phyloP scores from a whole-genome alignment of 2,113 vertebrate genomes.

The Smithornis capensis region DNA sequence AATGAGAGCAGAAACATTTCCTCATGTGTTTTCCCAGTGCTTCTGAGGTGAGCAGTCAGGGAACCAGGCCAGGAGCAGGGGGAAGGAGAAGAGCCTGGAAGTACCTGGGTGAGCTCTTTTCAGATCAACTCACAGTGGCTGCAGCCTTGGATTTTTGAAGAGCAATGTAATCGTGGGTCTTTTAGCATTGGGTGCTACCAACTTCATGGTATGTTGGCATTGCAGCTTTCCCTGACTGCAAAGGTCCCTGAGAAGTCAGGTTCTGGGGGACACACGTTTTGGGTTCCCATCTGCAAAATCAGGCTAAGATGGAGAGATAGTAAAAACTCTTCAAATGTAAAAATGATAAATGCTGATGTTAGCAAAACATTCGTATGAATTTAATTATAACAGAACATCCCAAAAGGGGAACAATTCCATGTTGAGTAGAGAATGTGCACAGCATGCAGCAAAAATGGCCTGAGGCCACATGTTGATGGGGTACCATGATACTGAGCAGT shows the following conservation, averaged over 20 bases:
- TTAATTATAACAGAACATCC: slow-evolving; percentile 50
- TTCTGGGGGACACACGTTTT: background rate
- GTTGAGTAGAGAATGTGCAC: slow-evolving; percentile 22
- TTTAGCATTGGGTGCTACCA: background rate
- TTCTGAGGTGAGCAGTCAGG: background rate
- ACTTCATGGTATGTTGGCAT: background rate
- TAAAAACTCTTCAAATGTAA: background rate
- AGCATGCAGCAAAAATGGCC: background rate
- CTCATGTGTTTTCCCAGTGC: background rate
- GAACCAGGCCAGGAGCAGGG: background rate
- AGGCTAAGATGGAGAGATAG: background rate
- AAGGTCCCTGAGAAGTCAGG: background rate
- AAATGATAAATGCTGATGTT: slow-evolving; percentile 28
- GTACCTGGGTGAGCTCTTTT: background rate
- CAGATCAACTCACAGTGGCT: background rate
- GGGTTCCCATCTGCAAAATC: background rate
- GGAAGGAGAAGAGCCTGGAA: background rate
- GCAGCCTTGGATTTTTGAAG: background rate
- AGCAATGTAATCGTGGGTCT: background rate
- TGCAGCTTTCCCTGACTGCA: background rate
- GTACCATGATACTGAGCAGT: background rate
- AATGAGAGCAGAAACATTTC: background rate
- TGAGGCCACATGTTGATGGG: background rate
- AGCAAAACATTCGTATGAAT: background rate
- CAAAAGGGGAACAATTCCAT: slow-evolving; percentile 46